phyloP scores from a whole-genome alignment of 1,140 invertebrate species.

The Neoseiulus cucumeris region DNA sequence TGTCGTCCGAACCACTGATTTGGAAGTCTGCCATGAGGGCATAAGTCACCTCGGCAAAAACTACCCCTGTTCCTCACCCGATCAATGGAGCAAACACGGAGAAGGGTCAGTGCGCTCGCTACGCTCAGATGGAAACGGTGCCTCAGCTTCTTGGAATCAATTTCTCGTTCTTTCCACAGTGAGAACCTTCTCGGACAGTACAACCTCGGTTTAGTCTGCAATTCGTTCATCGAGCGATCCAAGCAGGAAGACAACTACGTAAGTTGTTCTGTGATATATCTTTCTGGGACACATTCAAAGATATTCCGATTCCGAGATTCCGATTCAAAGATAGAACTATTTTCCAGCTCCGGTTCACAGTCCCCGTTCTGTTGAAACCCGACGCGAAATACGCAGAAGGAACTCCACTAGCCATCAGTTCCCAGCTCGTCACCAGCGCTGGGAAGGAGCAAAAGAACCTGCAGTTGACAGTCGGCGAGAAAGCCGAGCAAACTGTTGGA shows the following conservation, averaged over 20 bases:
- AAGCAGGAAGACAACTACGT: constrained; percentile 17
- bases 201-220: constrained; percentile 19
- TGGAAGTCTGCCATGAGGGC: constrained; percentile 18
- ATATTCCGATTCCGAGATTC: no score
- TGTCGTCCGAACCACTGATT: constrained; percentile 7
- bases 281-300: neutral
- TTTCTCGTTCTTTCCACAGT: neutral
- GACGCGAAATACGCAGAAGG: neutral
- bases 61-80: constrained; percentile 20
- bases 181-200: constrained; percentile 3
- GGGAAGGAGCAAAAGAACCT: neutral
- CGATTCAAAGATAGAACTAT: no score
- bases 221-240: constrained; percentile 18
- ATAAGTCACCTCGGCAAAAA: constrained; percentile 19
- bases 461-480: neutral
- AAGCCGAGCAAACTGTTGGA: neutral
- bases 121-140: neutral
- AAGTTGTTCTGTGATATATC: neutral
- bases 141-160: neutral
- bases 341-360: neutral
- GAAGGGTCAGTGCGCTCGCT: neutral
- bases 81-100: constrained; percentile 13
- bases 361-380: neutral
- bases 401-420: neutral
- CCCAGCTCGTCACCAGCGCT: neutral